A percentile compares a stretch with the other conserved stretches of the same genome.
These are phyloP conservation scores for Manis crassicaudata DNA, from an alignment of 2,797 vertebrate genomes.

Conservation along the genomic window DNA sequence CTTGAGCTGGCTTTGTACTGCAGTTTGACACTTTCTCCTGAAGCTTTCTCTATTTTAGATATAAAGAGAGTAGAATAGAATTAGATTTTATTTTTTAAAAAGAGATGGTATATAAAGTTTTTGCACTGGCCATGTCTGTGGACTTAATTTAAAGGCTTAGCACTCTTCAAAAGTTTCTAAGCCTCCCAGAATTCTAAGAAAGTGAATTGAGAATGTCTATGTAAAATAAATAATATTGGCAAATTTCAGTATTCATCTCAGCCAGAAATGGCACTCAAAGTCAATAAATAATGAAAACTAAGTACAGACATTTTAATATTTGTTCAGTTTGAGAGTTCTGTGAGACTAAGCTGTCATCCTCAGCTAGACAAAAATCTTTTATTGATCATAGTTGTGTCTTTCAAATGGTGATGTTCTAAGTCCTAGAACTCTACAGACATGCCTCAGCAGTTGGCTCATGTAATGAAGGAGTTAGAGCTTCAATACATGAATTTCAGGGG, in stretches of 20 bases:
- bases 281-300: conserved; percentile 36
- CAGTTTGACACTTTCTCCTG: conserved; percentile 58
- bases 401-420: neutral
- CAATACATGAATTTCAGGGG: neutral
- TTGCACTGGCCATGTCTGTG: neutral
- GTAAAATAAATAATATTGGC: conserved; percentile 19
- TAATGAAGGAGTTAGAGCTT: neutral
- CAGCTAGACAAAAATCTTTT: conserved; percentile 9
- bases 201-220: neutral
- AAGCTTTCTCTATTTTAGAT: conserved; percentile 51
- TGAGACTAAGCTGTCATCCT: neutral
- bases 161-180: conserved; percentile 27
- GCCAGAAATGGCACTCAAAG: neutral
- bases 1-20: conserved; percentile 35
- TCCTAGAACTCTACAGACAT: neutral
- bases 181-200: neutral
- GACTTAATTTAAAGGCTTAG: conserved; percentile 47
- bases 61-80: conserved; percentile 48
- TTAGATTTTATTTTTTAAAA: conserved; percentile 43
- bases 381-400: neutral
- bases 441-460: neutral
- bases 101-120: conserved; percentile 6
- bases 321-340: neutral
- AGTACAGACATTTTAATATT: neutral
- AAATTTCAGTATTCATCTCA: neutral